Base-by-base conservation (phyloP, 2,113 vertebrate species). In the Gymnogyps californianus region DNA sequence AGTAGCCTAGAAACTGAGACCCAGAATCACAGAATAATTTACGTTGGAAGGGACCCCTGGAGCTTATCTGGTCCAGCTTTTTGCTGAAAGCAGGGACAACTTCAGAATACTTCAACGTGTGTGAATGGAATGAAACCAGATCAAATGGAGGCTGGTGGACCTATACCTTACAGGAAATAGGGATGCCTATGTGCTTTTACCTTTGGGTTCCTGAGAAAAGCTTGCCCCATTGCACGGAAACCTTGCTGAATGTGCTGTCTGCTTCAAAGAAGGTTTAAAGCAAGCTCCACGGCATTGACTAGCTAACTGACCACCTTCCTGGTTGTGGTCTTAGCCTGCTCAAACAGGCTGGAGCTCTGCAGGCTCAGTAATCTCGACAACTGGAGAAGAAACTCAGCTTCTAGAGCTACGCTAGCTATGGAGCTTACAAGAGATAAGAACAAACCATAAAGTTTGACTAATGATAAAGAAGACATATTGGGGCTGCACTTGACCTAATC, bases 301-400 rank as follows among this genome's bases (percentile, higher is more conserved):
- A 49, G 46, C 40, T 44, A n/a, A 42, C 17, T 74, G 51, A 31
- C 20, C 22, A 21, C 20, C 7, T 78, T 84, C 16, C 32, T 42
- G 70, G 10, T 34, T 79, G 46, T 42, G 44, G 4, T 65, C 42
- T 69, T 51, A 36, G 34, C 6, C 18, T 71, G 24, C 20, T 75
- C 61, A 51, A n/a, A 42, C 16, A 40, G n/a, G 21, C 32, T 85
- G 78, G 47, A 67, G 57, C 44, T 85, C 31, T 77, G 8, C 21
- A 34, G 62, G 7, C n/a, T 77, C 31, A 34, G 18, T 57, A 44
- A 1, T 71, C 32, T 83, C 0, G 0, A 17, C 1, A 1, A 24
- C 44, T 67, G 34, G 32, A 64, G 22, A 81, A 82, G 77, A 75
- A 79, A 29, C 7, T 38, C 6, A 16, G 76, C 19, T 47, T 55